These are phyloP conservation scores for Serinus canaria DNA, from an alignment of 2,113 vertebrate genomes.

Conservation along the genomic window DNA sequence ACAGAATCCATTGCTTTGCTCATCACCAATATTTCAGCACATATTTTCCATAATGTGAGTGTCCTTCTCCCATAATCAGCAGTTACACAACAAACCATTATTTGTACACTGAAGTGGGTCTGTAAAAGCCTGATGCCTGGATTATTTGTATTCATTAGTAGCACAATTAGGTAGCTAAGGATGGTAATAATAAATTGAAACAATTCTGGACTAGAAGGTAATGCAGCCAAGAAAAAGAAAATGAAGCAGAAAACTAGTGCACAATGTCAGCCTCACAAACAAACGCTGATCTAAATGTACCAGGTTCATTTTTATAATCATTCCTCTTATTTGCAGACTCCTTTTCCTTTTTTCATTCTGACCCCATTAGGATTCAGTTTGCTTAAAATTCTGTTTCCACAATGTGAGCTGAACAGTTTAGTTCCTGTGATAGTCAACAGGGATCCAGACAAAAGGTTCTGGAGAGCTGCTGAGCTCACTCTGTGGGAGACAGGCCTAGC, in stretches of 20 bases:
- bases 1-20: not conserved
- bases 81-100: constrained; percentile 23
- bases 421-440: not conserved
- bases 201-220: constrained; percentile 13
- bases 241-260: constrained; percentile 33
- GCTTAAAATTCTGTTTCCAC: not conserved
- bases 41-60: not conserved
- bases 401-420: not conserved
- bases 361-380: not conserved
- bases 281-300: not conserved
- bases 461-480: not conserved
- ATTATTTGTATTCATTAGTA: constrained; percentile 55
- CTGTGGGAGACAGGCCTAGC: not conserved
- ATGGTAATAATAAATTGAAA: constrained; percentile 48
- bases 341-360: not conserved
- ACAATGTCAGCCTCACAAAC: not conserved
- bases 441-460: not conserved
- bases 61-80: constrained; percentile 4
- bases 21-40: not conserved
- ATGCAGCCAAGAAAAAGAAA: constrained; percentile 35
- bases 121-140: constrained; percentile 25
- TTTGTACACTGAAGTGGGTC: constrained; percentile 31
- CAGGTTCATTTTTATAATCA: not conserved
- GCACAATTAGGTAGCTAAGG: constrained; percentile 55
- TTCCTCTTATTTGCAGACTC: not conserved